Conservation (phyloP, 2,113 vertebrate genomes). For the Dendropsophus ebraccatus region DNA sequence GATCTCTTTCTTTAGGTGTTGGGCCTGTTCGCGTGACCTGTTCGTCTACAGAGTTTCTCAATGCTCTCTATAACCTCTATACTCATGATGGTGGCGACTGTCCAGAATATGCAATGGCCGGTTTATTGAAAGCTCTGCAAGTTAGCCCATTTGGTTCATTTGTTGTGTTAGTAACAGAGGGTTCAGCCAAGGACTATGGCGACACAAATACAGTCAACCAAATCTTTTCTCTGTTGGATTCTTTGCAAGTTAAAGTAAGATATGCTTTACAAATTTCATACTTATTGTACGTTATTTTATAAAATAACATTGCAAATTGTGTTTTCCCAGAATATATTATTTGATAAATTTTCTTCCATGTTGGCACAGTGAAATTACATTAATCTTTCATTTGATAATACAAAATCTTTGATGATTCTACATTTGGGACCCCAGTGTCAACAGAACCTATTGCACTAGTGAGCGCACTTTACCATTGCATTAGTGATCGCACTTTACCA, state of each 20-base stretch:
- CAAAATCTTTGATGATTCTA: too few species aligned
- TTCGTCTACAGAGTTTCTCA: neutral
- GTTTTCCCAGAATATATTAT: neutral
- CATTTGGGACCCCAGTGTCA: too few species aligned
- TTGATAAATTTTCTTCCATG: neutral
- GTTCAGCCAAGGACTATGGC: slow-evolving; percentile 28
- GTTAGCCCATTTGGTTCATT: neutral
- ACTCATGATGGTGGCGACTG: slow-evolving; percentile 13
- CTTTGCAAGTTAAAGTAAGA: slow-evolving; percentile 21
- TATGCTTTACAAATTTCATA: too few species aligned
- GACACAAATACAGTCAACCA: neutral
- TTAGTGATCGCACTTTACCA: neutral
- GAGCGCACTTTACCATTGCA: too few species aligned
- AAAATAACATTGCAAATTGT: too few species aligned
- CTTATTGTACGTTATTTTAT: neutral
- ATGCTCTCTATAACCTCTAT: neutral
- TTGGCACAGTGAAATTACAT: neutral
- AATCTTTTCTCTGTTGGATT: neutral
- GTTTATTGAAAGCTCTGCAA: slow-evolving; percentile 19
- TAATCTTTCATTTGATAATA: neutral
- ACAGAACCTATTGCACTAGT: neutral
- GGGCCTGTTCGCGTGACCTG: slow-evolving; percentile 12
- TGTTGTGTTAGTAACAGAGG: slow-evolving; percentile 15
- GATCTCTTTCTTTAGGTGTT: neutral
- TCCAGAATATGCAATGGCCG: slow-evolving; percentile 26